Evolutionary conservation across 2,888 invertebrate genomes (phyloP), one percentile per base, ranked within the genome.

Genomic region (Axea sp.): DNA sequence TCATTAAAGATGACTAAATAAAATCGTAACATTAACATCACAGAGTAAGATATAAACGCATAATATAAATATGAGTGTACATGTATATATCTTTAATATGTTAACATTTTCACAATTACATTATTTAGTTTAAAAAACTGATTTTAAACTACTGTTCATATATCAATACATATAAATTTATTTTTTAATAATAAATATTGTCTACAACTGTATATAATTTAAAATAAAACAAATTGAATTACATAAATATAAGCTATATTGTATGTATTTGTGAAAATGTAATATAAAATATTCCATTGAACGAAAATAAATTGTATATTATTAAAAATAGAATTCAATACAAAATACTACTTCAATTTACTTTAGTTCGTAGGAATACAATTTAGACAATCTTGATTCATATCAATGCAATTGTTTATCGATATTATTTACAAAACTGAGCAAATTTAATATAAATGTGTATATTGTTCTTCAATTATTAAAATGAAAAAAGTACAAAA

Each of bases 31-130:
- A 68, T 45, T 73, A 76, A 75, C 75, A 78, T 78, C 78, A 77
- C 78, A 78, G 77, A 75, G 75, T 77, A 77, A 78, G 75, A 57
- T 78, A 69, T 77, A 69, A 59, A 65, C 69, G 41, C 55, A 71
- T 28, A 33, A 39, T 68, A 73, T 59, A 73, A 45, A 60, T 62
- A 68, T 67, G 14, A 39, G 53, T 65, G 26, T 47, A 51, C 39
- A 60, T 39, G 28, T 57, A 47, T 47, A 51, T 53, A 49, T 51
- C 51, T 51, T 22, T 31, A 28, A 53, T 26, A 30, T 17, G 39
- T 11, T 26, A 37, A 39, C 62, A 62, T 33, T 55, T 35, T 55
- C 55, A 55, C 30, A 51, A 53, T 31, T 68, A 24, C 43, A 59
- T 17, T 37, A 3, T 8, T 45, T 22, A 12, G 4, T 31, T 60